Base-by-base conservation (phyloP, 2,113 vertebrate genomes). In the Phoenicopterus ruber region DNA sequence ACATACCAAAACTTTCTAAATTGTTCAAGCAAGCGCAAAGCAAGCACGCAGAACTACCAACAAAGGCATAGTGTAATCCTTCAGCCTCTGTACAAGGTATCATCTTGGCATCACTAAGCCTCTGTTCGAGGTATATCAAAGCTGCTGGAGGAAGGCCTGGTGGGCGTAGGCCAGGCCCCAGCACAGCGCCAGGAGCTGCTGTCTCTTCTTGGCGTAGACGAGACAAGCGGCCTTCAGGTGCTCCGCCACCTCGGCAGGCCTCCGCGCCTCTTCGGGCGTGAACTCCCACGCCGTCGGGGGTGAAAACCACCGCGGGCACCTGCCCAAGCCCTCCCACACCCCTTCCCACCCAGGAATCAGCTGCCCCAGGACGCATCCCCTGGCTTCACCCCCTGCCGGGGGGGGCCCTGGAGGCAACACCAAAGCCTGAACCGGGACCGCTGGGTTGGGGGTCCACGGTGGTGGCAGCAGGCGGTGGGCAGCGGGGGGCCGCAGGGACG, bases 401-500 rank as follows among this genome's bases (percentile, higher is more conserved):
- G 13, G 6, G 1, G 7, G 32, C 28, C 54, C n/a, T 4, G 3
- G 55, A 50, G 81, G 31, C 36, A 83, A 6, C 3, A 1, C 13
- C 4, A 2, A 26, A 32, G 28, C 25, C 32, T 0, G 5, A 54
- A 36, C 26, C 0, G 4, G 58, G 22, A 32, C 28, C 1, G 3
- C 49, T 38, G 34, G 34, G 13, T 8, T 74, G 59, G 17, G 49
- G 28, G 40, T 55, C 40, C 2, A 4, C 54, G 34, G 32, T 7
- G 14, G 38, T 38, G 49, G 17, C 17, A 49, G 55, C 5, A 5
- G 28, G 13, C 2, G 6, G 58, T 32, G 58, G 34, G 44, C 34
- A 38, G 21, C 1, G 18, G 22, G 10, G 14, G 7, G 11, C 22
- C 1, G 8, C 0, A 3, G n/a, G 18, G 42, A 34, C 5, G 1